These are phyloP conservation scores for Kryptolebias marmoratus DNA, from an alignment of 2,113 vertebrate genomes.

Conservation along the genomic window DNA sequence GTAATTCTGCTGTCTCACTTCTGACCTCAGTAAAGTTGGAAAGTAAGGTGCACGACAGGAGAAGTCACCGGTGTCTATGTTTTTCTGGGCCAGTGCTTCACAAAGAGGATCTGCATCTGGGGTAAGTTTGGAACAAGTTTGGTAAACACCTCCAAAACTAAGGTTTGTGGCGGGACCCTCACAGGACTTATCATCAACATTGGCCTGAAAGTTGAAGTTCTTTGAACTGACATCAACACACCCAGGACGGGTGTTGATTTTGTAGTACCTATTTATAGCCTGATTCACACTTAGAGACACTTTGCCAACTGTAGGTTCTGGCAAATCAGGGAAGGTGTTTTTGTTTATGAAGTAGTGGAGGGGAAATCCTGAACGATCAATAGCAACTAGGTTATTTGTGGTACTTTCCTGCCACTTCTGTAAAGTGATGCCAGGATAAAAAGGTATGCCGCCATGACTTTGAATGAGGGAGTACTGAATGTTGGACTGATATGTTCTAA, in stretches of 20 bases:
- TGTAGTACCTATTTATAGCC: conserved; percentile 85
- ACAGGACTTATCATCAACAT: conserved; percentile 86
- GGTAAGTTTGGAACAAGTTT: conserved; percentile 76
- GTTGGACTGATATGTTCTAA: conserved; percentile 82
- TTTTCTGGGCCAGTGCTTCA: conserved; percentile 81
- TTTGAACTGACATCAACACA: conserved; percentile 81
- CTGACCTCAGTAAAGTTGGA: conserved; percentile 76
- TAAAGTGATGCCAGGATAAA: conserved; percentile 92
- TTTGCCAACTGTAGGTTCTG: conserved; percentile 81
- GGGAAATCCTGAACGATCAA: conserved; percentile 88
- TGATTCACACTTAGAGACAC: conserved; percentile 73
- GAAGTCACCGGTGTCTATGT: conserved; percentile 82
- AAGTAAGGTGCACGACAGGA: conserved; percentile 81
- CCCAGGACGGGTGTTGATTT: conserved; percentile 86
- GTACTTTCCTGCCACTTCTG: conserved; percentile 89
- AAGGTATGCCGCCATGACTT: conserved; percentile 83
- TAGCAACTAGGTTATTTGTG: conserved; percentile 87
- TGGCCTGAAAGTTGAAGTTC: conserved; percentile 94
- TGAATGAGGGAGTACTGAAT: conserved; percentile 84
- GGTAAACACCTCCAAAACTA: conserved; percentile 89
- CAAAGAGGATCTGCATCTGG: conserved; percentile 70
- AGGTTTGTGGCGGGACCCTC: conserved; percentile 83
- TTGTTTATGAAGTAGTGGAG: conserved; percentile 84
- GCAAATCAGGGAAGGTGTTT: conserved; percentile 82
- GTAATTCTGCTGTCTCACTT: conserved; percentile 83